A percentile compares a stretch with the other conserved stretches of the same genome.
Conservation (phyloP, 2,113 vertebrate species). For the Pelusios castaneus region DNA sequence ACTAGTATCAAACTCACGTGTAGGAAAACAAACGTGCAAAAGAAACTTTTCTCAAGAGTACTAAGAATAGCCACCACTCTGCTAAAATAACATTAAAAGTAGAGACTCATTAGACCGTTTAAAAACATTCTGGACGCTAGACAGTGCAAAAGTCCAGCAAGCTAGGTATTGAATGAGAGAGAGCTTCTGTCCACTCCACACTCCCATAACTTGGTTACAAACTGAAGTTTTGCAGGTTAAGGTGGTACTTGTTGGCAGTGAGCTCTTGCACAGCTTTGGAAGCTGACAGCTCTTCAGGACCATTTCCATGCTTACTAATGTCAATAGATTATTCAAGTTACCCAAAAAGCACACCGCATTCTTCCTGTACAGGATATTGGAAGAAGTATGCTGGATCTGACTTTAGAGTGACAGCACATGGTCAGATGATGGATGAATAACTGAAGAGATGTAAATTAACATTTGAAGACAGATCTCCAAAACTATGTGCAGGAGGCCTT, state of each 20-base stretch:
- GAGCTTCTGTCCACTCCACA: background rate
- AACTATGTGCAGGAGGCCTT: background rate
- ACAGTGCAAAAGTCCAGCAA: background rate
- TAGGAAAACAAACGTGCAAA: background rate
- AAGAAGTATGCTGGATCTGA: background rate
- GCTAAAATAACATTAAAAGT: background rate
- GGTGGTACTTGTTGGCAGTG: background rate
- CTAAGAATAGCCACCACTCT: background rate
- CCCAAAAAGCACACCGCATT: background rate
- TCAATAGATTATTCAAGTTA: background rate
- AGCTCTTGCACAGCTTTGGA: background rate
- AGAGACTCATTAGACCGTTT: fast-evolving
- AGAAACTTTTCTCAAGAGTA: background rate
- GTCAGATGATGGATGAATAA: background rate
- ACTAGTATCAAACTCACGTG: background rate
- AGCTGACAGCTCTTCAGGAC: background rate
- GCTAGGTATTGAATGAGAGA: background rate
- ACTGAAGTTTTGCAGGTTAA: background rate
- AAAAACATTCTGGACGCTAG: background rate
- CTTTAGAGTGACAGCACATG: background rate
- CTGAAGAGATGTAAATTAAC: background rate
- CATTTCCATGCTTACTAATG: background rate
- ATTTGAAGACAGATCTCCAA: background rate
- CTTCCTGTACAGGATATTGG: background rate
- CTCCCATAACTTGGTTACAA: background rate